These are phyloP conservation scores for Epizoanthus illoricatus DNA, from an alignment of 92 coral and sea anemone genomes.

Conservation along the genomic window DNA sequence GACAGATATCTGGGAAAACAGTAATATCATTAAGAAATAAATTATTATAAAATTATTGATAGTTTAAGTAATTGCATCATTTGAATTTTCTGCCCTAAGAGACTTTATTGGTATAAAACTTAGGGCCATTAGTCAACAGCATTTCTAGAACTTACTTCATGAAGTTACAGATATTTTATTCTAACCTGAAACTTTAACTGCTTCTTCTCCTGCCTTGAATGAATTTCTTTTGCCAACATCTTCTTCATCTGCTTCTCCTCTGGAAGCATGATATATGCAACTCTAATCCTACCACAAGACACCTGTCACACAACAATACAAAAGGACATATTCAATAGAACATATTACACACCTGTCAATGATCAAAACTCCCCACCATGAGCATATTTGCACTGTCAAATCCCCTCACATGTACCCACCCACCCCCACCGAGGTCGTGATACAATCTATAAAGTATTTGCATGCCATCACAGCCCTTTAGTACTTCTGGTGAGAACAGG, in stretches of 20 bases:
- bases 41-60: too few relatives aligned
- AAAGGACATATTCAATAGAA: too few relatives aligned
- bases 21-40: background rate
- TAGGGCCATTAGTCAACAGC: too few relatives aligned
- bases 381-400: too few relatives aligned
- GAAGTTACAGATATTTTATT: background rate
- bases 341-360: too few relatives aligned
- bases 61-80: too few relatives aligned
- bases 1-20: conserved; percentile 52
- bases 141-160: background rate
- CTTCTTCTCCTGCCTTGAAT: conserved; percentile 55
- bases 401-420: too few relatives aligned
- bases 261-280: conserved; percentile 75
- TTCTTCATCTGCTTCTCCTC: conserved; percentile 67
- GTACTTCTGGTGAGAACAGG: background rate
- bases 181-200: conserved; percentile 70
- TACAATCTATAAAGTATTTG: background rate
- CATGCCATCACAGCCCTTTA: background rate
- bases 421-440: too few relatives aligned
- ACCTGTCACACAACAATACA: conserved; percentile 44
- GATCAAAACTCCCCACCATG: too few relatives aligned
- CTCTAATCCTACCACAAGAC: conserved; percentile 51
- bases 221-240: conserved; percentile 68
- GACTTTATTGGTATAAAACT: too few relatives aligned
- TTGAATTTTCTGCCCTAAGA: too few relatives aligned